A percentile compares a stretch with the other conserved stretches of the same genome.
phyloP scores from a whole-genome alignment of 2,888 invertebrate species.

The Drosophila koepferae region DNA sequence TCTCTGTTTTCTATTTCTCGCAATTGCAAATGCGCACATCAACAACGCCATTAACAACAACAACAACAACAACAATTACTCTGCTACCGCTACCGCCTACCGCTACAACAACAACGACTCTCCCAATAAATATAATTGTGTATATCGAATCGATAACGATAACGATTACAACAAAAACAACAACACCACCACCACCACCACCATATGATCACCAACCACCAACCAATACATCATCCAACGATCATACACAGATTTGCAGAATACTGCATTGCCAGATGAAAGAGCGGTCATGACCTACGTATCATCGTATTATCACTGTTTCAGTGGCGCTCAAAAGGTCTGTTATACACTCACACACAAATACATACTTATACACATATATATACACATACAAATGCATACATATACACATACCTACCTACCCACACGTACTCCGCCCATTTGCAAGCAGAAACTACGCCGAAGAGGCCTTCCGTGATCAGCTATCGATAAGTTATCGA shows the following conservation, averaged over 20 bases:
- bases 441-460: neutral
- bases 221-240: slow-evolving; percentile 31
- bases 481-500: neutral
- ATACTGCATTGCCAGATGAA: slow-evolving; percentile 99
- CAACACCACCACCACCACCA: slow-evolving; percentile 31
- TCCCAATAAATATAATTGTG: slow-evolving; percentile 28
- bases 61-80: slow-evolving; percentile 53
- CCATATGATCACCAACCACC: slow-evolving; percentile 18
- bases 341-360: slow-evolving; percentile 81
- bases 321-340: slow-evolving; percentile 99
- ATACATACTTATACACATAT: neutral
- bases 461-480: neutral
- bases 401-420: neutral
- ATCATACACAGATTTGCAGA: slow-evolving; percentile 87
- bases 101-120: slow-evolving; percentile 40
- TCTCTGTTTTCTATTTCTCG: slow-evolving; percentile 48
- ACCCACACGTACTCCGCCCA: neutral
- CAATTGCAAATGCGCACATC: slow-evolving; percentile 55
- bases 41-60: slow-evolving; percentile 58
- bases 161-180: slow-evolving; percentile 30
- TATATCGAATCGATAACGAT: slow-evolving; percentile 19
- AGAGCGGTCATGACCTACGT: slow-evolving; percentile 99
- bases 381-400: neutral
- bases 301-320: slow-evolving; percentile 99
- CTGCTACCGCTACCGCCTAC: slow-evolving; percentile 48